Evolutionary conservation across 2,888 invertebrate species (phyloP).

Genomic region (Hesperia comma): DNA sequence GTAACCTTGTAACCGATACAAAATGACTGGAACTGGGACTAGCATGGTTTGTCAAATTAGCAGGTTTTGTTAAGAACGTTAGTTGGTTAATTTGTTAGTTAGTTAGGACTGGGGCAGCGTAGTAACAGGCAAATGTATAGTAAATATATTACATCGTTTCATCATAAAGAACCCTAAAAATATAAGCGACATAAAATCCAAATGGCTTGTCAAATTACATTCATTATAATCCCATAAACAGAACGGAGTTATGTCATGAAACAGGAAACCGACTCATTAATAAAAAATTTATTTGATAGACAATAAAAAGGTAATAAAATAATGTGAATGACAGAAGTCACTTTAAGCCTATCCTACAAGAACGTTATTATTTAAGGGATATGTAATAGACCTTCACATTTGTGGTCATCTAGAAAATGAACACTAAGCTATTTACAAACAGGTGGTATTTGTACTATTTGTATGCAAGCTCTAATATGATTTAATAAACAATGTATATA

Average conservation of each 20-base stretch:
- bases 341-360: conserved; percentile 16
- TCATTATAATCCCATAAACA: conserved; percentile 36
- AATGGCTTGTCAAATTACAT: conserved; percentile 38
- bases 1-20: no score
- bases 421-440: no score
- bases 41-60: no score
- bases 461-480: no score
- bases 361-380: neutral
- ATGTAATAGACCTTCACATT: neutral
- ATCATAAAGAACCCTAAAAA: conserved; percentile 12
- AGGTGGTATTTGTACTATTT: no score
- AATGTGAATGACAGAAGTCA: conserved; percentile 9
- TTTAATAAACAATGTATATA: no score
- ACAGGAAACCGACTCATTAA: conserved; percentile 35
- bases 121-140: no score
- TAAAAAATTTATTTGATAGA: conserved; percentile 32
- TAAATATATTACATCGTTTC: neutral
- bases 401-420: no score
- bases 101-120: no score
- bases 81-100: no score
- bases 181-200: conserved; percentile 28
- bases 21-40: no score
- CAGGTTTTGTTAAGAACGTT: no score
- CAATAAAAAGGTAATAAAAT: conserved; percentile 32
- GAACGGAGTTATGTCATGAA: conserved; percentile 28